phyloP scores from a whole-genome alignment of 1,140 invertebrate genomes.

The Listronotus bonariensis region DNA sequence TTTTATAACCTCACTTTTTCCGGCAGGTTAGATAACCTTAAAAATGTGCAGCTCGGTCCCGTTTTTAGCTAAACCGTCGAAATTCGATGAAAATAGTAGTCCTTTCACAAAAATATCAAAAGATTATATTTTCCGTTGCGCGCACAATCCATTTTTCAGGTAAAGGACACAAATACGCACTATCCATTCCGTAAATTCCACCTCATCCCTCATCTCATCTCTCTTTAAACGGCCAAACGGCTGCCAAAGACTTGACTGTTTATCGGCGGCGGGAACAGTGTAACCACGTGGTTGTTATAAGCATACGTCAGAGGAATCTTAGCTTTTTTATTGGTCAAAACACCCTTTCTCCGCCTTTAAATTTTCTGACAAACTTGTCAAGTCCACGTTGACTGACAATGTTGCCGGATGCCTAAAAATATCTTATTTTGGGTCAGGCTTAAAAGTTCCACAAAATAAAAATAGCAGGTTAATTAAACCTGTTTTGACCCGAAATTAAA shows the following conservation, averaged over 20 bases:
- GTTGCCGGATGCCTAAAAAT: background rate
- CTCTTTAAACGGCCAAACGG: constrained; percentile 3
- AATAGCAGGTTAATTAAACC: too few relatives aligned
- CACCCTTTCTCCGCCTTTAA: background rate
- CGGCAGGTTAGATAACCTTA: constrained; percentile 6
- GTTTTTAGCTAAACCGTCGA: background rate
- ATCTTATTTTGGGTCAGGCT: too few relatives aligned
- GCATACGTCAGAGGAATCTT: background rate
- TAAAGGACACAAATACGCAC: constrained; percentile 14
- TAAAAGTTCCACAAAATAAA: too few relatives aligned
- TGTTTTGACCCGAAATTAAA: too few relatives aligned
- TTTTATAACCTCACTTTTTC: constrained; percentile 2
- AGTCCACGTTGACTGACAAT: constrained; percentile 12
- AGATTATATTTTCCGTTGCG: constrained; percentile 5
- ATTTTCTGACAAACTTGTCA: constrained; percentile 5
- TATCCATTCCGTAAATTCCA: constrained; percentile 15
- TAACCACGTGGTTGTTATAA: constrained; percentile 7
- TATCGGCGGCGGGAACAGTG: constrained; percentile 9
- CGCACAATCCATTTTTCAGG: constrained; percentile 13
- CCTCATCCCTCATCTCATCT: constrained; percentile 17
- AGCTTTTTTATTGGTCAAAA: background rate
- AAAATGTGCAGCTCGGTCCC: background rate
- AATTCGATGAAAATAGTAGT: background rate
- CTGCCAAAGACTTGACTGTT: constrained; percentile 5
- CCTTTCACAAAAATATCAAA: constrained; percentile 3